phyloP scores from a whole-genome alignment of 2,113 vertebrate species.

The Eudyptes chrysolophus region DNA sequence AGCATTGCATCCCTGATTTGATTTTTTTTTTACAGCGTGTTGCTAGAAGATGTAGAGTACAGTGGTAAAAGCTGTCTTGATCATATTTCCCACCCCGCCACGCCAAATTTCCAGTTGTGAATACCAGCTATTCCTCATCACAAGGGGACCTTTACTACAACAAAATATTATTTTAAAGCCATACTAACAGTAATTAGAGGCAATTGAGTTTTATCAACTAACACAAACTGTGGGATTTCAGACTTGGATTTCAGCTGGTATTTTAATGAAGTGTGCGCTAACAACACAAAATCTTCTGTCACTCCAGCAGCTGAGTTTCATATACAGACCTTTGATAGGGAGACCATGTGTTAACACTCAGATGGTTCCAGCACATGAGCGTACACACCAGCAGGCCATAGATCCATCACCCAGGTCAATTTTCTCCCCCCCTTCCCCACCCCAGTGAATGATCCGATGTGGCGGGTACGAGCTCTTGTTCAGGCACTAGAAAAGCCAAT shows the following conservation, averaged over 20 bases:
- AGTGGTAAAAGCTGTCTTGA: not conserved
- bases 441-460: not conserved
- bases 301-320: conserved; percentile 76
- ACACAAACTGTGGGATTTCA: conserved; percentile 89
- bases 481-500: not conserved
- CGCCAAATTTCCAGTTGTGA: not conserved
- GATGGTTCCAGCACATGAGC: conserved; percentile 55
- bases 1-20: not conserved
- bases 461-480: not conserved
- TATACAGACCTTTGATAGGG: conserved; percentile 80
- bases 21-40: not conserved
- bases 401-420: conserved; percentile 61
- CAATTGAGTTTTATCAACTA: conserved; percentile 89
- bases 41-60: not conserved
- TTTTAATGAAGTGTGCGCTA: conserved; percentile 94
- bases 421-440: not conserved
- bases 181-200: conserved; percentile 81
- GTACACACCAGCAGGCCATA: conserved; percentile 51
- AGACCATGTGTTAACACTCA: conserved; percentile 84
- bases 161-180: conserved; percentile 90
- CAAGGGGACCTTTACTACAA: conserved; percentile 75
- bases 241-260: conserved; percentile 84
- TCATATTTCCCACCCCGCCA: not conserved
- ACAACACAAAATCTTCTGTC: conserved; percentile 77
- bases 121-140: conserved; percentile 79